Conservation (phyloP, 2,113 vertebrate species). For the Anguilla rostrata region DNA sequence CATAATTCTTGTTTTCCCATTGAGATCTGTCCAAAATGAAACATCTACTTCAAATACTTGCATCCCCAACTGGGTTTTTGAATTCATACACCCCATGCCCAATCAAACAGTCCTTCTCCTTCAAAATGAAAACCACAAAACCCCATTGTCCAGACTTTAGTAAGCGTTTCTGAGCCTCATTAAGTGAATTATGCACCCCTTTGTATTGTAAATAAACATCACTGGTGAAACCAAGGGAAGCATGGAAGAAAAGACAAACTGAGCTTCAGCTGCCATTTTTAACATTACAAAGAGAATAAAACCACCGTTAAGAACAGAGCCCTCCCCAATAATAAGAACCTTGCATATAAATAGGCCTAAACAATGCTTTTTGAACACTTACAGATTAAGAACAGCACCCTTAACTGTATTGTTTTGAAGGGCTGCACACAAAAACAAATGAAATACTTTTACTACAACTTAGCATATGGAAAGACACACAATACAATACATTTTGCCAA, state of each 20-base stretch:
- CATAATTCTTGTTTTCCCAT: constrained; percentile 64
- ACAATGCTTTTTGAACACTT: too few species aligned
- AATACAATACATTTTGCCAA: too few species aligned
- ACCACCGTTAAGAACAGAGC: background rate
- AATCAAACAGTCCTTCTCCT: constrained; percentile 52
- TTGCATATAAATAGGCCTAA: constrained; percentile 3
- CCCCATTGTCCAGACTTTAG: constrained; percentile 66
- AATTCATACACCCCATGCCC: constrained; percentile 49
- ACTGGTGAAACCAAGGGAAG: constrained; percentile 38
- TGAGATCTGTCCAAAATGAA: constrained; percentile 76
- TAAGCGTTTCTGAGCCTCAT: constrained; percentile 67
- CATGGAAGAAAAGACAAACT: constrained; percentile 42
- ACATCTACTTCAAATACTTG: constrained; percentile 51
- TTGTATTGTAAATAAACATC: constrained; percentile 66
- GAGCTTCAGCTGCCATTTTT: constrained; percentile 58
- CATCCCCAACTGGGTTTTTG: constrained; percentile 70
- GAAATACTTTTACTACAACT: background rate
- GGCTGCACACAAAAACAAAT: background rate
- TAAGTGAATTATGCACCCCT: constrained; percentile 65
- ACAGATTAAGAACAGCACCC: too few species aligned
- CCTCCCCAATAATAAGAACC: constrained; percentile 27
- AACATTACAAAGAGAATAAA: constrained; percentile 47
- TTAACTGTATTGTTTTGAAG: background rate
- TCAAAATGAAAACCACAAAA: constrained; percentile 55
- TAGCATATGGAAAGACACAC: background rate